Base-by-base conservation (phyloP, 2,113 vertebrate genomes). In the Hepsetus odoe region DNA sequence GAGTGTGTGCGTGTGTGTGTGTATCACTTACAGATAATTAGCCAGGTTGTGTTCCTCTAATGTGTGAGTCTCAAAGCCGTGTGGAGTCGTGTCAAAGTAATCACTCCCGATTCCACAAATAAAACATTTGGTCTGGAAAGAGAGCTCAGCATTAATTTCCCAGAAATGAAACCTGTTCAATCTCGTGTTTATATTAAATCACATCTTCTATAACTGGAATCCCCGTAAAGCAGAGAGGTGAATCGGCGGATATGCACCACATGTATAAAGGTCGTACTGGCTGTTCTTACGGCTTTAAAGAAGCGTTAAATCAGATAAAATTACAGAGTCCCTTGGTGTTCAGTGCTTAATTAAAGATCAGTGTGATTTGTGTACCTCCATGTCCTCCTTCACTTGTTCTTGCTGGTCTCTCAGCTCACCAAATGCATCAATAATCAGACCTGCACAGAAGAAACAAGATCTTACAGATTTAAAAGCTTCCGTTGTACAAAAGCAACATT, bases 31-130 rank as follows among this genome's bases (percentile, higher is more conserved):
- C 93, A 94, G 90, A 82, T 93, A 94, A 89, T 97, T 97, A 83
- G 95, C 95, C 87, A 97, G 85, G 84, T 97, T 97, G 88, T 97
- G 96, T 49, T 97, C 96, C 77, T 97, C 96, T 3, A 97, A 86
- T 0, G 96, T 97, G 88, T 97, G 96, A 0, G 94, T 97, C 88
- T 97, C 96, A 55, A 97, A 97, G 33, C 96, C 96, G 0, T 97
- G 96, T 0, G 96, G 96, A 0, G 96, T 97, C 0, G 95, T 94
- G 53, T 97, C 96, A 55, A 97, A 97, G 87, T 97, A 97, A 89
- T 97, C 96, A 1, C 95, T 97, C 84, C 95, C 95, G 13, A 97
- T 96, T 33, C 96, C 95, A 33, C 95, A 96, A 88, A 96, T 96
- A 88, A 97, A 97, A 83, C 96, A 97, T 86, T 97, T 97, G 49